Base-by-base conservation (phyloP, 2,113 vertebrate species). In the Tinamus guttatus region DNA sequence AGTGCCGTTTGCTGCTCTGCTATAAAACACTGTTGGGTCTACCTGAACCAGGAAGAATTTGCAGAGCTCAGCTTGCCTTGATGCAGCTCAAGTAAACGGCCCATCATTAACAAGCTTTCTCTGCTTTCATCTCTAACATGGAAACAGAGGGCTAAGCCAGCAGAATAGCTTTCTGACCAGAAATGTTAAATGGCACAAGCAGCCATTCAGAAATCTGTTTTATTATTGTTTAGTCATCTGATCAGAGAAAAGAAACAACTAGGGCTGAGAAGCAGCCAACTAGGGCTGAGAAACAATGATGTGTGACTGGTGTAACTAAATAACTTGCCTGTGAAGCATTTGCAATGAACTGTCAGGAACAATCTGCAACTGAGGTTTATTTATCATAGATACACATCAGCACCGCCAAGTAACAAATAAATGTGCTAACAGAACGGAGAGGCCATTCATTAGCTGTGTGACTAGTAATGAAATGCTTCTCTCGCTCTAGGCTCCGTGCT, bases 131-230 rank as follows among this genome's bases (percentile, higher is more conserved):
- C 38, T 60, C 38, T 34, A 30, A 56, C 3, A 1, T 6, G 20
- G 52, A 77, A 87, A 71, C 8, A 43, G 64, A 77, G 81, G 81
- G 36, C 59, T 67, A 74, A 65, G 5, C 25, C 54, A 81, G 69
- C 52, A 63, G 64, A 81, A 34, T 3, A 74, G 76, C 60, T 75
- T 25, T 78, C 49, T 60, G 34, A 40, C 54, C 76, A 81, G 73
- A 81, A 86, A 75, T 22, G 38, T 76, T 58, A 84, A 80, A 71
- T 38, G 70, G 88, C 90, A 30, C 5, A 19, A 81, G 41, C 41
- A 90, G 85, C 90, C 94, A 81, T 75, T 95, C 73, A 95, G 69
- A 86, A 94, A 93, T 49, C 10, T 30, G 8, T 75, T 73, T 74
- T 71, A 47, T 47, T 85, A 43, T 71, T 90, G 28, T 95, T 91